phyloP scores from a whole-genome alignment of 2,797 vertebrate genomes.

The Pogonophryne albipinna region DNA sequence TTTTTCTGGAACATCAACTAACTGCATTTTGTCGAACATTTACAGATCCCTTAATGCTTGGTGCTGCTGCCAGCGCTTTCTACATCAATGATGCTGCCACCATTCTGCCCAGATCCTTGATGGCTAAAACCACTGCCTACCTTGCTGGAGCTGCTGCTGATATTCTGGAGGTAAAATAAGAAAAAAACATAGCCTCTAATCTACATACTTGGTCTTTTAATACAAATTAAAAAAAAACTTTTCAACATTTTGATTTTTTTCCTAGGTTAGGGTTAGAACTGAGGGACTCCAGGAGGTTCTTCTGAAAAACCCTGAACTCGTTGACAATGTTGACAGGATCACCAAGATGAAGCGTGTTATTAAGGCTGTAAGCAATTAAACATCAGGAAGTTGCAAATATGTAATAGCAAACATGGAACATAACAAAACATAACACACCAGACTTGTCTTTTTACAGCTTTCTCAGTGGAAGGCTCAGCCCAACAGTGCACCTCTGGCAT shows the following conservation, averaged over 20 bases:
- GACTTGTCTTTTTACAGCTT: conserved; percentile 70
- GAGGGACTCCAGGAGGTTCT: conserved; percentile 86
- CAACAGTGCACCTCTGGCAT: conserved; percentile 78
- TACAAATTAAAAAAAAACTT: too few relatives aligned
- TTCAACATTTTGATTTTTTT: neutral
- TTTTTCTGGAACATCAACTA: neutral
- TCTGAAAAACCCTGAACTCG: conserved; percentile 66
- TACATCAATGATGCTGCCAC: conserved; percentile 83
- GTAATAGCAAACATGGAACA: too few relatives aligned
- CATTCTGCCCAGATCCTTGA: conserved; percentile 76
- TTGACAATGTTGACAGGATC: conserved; percentile 62
- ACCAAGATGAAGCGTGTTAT: conserved; percentile 82
- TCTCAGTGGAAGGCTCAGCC: conserved; percentile 85
- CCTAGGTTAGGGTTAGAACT: conserved; percentile 83
- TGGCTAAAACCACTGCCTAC: conserved; percentile 83
- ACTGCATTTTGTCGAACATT: neutral
- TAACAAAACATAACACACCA: too few relatives aligned
- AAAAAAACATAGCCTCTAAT: neutral
- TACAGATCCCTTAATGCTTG: conserved; percentile 83
- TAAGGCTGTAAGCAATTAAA: conserved; percentile 78
- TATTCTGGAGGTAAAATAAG: conserved; percentile 85
- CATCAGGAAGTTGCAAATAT: too few relatives aligned
- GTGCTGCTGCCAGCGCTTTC: conserved; percentile 83
- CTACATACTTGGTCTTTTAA: too few relatives aligned
- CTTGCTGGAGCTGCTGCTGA: conserved; percentile 85